These are phyloP conservation scores for Dascillus cervinus DNA, from an alignment of 2,888 invertebrate species.

Conservation along the genomic window DNA sequence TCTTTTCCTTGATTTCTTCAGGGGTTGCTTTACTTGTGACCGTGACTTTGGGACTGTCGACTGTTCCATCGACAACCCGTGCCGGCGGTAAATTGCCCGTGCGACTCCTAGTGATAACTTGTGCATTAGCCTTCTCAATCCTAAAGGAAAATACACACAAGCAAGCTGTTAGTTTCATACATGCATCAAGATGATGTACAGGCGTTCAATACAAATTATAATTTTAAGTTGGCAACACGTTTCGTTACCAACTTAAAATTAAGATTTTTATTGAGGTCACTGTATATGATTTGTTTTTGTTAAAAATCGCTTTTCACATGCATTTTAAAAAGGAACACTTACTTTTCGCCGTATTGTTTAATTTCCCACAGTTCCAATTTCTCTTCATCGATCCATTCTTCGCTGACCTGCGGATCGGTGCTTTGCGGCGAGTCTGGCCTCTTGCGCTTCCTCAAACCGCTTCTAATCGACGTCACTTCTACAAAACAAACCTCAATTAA, in stretches of 20 bases:
- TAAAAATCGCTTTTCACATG: no score
- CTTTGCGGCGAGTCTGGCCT: conserved; percentile 90
- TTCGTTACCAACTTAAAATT: no score
- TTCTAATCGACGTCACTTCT: conserved; percentile 92
- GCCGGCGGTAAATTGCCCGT: conserved; percentile 60
- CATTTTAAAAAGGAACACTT: no score
- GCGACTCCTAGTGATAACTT: conserved; percentile 73
- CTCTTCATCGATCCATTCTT: conserved; percentile 95
- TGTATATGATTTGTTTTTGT: no score
- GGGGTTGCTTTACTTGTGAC: conserved; percentile 55
- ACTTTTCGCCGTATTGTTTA: conserved; percentile 82
- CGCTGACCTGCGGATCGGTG: conserved; percentile 88
- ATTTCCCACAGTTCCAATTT: conserved; percentile 95
- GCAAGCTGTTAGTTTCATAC: conserved; percentile 29
- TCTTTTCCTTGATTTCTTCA: conserved; percentile 78
- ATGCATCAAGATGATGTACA: no score
- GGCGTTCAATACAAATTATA: no score
- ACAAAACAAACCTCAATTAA: conserved; percentile 19
- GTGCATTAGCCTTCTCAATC: conserved; percentile 62
- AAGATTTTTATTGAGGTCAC: no score
- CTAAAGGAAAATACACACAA: conserved; percentile 40
- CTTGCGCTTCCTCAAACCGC: conserved; percentile 87
- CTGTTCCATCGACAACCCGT: conserved; percentile 35
- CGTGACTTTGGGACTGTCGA: conserved; percentile 37
- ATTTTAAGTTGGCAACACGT: no score